These are phyloP conservation scores for Chaunax sp. DNA, from an alignment of 2,797 vertebrate species.

Conservation along the genomic window DNA sequence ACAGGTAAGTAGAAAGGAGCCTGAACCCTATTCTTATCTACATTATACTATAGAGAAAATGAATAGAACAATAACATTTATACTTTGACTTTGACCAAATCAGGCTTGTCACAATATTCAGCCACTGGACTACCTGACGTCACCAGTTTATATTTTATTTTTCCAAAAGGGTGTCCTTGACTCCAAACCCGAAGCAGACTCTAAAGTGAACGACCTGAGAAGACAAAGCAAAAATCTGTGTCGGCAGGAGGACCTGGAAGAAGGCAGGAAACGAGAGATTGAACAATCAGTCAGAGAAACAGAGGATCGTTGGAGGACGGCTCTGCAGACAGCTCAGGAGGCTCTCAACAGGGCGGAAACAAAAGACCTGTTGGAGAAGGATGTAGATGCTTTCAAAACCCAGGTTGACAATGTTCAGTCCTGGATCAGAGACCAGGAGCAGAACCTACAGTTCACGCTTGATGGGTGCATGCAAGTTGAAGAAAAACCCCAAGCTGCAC, in stretches of 20 bases:
- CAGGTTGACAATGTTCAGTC: conserved; percentile 75
- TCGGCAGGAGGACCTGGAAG: conserved; percentile 61
- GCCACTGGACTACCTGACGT: no score
- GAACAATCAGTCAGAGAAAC: conserved; percentile 44
- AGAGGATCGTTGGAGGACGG: conserved; percentile 70
- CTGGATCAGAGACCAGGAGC: conserved; percentile 84
- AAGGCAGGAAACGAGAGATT: conserved; percentile 49
- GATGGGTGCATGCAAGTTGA: conserved; percentile 64
- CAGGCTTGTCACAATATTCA: no score
- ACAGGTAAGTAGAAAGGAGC: conserved; percentile 78
- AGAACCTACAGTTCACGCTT: conserved; percentile 71
- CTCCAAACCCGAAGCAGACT: conserved; percentile 77
- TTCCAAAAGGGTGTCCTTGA: conserved; percentile 81
- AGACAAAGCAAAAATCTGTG: conserved; percentile 53
- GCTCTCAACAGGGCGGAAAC: conserved; percentile 28
- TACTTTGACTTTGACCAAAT: no score
- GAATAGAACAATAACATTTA: no score
- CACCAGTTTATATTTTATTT: background rate
- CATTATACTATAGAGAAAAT: conserved; percentile 74
- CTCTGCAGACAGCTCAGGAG: conserved; percentile 61
- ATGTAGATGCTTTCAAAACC: conserved; percentile 62
- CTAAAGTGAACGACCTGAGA: conserved; percentile 78
- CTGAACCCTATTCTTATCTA: conserved; percentile 9
- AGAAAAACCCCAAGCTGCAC: conserved; percentile 74
- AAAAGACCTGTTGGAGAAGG: conserved; percentile 23